Percentiles rank a stretch among this genome's conserved stretches.
phyloP scores from a whole-genome alignment of 1,140 invertebrate species.

The Tenebrio molitor region DNA sequence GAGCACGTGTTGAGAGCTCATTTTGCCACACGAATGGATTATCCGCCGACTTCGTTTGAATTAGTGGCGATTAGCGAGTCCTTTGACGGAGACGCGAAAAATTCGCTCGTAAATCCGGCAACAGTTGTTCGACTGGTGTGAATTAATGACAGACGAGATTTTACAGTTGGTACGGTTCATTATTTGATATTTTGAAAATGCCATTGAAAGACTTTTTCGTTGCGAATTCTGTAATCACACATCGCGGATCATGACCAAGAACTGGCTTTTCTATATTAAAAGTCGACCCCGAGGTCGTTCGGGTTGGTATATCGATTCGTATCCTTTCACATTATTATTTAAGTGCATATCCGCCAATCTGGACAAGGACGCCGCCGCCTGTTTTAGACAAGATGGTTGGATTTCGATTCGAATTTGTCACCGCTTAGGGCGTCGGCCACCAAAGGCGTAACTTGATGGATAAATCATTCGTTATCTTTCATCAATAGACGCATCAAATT shows the following conservation, averaged over 20 bases:
- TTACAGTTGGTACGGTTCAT: neutral
- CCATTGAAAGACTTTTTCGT: no score
- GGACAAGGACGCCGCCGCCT: constrained; percentile 13
- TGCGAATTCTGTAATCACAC: no score
- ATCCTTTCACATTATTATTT: constrained; percentile 24
- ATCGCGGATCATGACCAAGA: no score
- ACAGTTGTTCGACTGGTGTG: no score
- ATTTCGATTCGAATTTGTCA: constrained; percentile 8
- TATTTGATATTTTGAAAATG: neutral
- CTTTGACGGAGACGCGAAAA: no score
- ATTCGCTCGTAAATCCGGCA: no score
- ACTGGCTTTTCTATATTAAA: no score
- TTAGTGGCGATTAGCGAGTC: no score
- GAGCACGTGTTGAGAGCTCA: neutral
- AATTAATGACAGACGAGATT: neutral
- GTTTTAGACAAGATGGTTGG: no score
- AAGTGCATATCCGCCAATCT: constrained; percentile 26
- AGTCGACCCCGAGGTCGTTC: constrained; percentile 3
- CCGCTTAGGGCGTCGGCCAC: no score
- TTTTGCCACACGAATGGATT: neutral
- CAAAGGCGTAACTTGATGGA: neutral
- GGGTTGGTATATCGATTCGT: neutral
- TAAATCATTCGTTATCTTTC: constrained; percentile 14
- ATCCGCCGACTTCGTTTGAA: no score
- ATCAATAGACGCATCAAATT: constrained; percentile 9